phyloP scores from a whole-genome alignment of 2,888 invertebrate genomes.

The Drosophila flavopinicola region DNA sequence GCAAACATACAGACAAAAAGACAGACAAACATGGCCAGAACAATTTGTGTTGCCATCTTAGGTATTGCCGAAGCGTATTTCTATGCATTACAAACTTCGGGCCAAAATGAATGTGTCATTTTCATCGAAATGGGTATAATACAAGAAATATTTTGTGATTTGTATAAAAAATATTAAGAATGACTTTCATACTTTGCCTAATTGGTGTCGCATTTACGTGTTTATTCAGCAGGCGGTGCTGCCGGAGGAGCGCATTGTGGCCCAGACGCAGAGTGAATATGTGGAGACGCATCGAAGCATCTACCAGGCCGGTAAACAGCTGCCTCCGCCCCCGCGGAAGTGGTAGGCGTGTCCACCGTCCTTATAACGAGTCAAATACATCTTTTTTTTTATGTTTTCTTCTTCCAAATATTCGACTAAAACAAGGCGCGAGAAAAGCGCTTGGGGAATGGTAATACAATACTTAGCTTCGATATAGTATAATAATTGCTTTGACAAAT shows the following conservation, averaged over 20 bases:
- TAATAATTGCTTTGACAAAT: slow-evolving; percentile 19
- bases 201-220: no score
- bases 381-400: slow-evolving; percentile 7
- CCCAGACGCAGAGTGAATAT: slow-evolving; percentile 83
- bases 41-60: no score
- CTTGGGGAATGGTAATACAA: slow-evolving; percentile 30
- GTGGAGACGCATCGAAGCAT: slow-evolving; percentile 79
- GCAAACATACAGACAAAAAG: no score
- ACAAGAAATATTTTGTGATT: no score
- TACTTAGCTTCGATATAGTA: slow-evolving; percentile 17
- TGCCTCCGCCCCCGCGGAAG: slow-evolving; percentile 67
- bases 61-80: no score
- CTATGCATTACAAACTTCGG: no score
- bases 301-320: slow-evolving; percentile 73
- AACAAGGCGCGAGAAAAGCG: slow-evolving; percentile 4
- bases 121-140: no score
- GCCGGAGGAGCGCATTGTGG: slow-evolving; percentile 74
- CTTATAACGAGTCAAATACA: slow-evolving; percentile 14
- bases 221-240: slow-evolving; percentile 54
- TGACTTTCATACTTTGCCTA: no score
- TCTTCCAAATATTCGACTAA: slow-evolving; percentile 23
- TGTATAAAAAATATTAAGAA: no score
- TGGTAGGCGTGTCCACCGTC: slow-evolving; percentile 70
- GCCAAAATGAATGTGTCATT: not conserved
- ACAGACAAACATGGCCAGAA: no score